Evolutionary conservation across 2,113 vertebrate genomes (phyloP).

Genomic region (Paraplagusia blochii): DNA sequence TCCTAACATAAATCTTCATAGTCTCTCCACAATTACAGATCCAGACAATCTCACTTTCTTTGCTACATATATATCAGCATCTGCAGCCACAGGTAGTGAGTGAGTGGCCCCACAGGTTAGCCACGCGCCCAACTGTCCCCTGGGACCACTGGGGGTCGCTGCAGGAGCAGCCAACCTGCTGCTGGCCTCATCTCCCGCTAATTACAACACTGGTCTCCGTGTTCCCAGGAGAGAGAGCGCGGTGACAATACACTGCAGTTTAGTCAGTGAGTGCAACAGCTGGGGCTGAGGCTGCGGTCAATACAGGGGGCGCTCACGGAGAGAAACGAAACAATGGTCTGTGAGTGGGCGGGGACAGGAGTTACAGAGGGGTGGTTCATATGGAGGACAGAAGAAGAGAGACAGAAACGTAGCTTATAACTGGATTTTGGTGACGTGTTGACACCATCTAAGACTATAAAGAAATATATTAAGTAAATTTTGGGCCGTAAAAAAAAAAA

Average conservation of each 20-base stretch:
- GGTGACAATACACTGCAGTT: constrained; percentile 47
- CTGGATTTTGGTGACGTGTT: no score
- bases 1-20: no score
- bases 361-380: constrained; percentile 5
- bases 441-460: no score
- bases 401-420: no score
- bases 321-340: constrained; percentile 14
- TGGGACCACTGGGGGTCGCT: constrained; percentile 23
- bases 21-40: background rate
- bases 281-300: constrained; percentile 51
- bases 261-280: constrained; percentile 55
- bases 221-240: constrained; percentile 41
- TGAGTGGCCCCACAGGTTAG: constrained; percentile 55
- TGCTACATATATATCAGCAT: constrained; percentile 2
- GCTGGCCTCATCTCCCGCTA: constrained; percentile 55
- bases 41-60: background rate
- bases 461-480: no score
- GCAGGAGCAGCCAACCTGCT: constrained; percentile 30
- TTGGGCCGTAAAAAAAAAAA: no score
- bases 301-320: constrained; percentile 8
- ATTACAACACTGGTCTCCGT: constrained; percentile 60
- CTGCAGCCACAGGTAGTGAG: constrained; percentile 53
- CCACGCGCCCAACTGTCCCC: constrained; percentile 57
- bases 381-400: background rate
- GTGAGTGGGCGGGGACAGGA: constrained; percentile 8